Percentiles rank a stretch among this genome's conserved stretches.
These are phyloP conservation scores for Epizoanthus scotinus DNA, from an alignment of 92 coral and sea anemone species.

Conservation along the genomic window DNA sequence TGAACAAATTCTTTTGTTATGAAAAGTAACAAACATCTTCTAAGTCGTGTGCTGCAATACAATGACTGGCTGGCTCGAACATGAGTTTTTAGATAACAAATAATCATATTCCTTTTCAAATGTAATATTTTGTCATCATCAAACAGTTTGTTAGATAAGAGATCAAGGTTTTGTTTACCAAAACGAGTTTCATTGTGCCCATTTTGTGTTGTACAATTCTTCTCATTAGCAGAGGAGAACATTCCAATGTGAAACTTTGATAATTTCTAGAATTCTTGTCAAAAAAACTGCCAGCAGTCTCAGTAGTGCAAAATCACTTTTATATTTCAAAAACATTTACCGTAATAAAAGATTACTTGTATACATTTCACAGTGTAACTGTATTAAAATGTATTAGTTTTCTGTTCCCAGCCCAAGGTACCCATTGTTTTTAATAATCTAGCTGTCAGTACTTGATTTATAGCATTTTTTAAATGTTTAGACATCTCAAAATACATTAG, in stretches of 20 bases:
- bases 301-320: background rate
- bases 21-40: conserved; percentile 6
- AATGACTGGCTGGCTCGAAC: background rate
- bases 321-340: no score
- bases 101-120: conserved; percentile 1
- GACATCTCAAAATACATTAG: no score
- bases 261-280: background rate
- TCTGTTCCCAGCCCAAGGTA: background rate
- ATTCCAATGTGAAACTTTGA: background rate
- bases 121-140: background rate
- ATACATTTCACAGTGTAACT: background rate
- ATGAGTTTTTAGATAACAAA: conserved; percentile 10
- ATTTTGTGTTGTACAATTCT: no score
- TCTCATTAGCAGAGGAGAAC: no score
- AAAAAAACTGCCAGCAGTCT: background rate
- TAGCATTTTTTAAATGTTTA: background rate
- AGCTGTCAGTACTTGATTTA: background rate
- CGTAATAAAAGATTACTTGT: no score
- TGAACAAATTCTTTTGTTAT: background rate
- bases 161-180: no score
- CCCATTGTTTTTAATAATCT: background rate
- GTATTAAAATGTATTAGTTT: background rate
- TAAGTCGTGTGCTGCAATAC: conserved; percentile 1
- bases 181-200: no score
- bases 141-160: background rate